Evolutionary conservation across 2,113 vertebrate species (phyloP), one percentile per base, ranked within the genome.

Genomic region (Glaucomys volans): DNA sequence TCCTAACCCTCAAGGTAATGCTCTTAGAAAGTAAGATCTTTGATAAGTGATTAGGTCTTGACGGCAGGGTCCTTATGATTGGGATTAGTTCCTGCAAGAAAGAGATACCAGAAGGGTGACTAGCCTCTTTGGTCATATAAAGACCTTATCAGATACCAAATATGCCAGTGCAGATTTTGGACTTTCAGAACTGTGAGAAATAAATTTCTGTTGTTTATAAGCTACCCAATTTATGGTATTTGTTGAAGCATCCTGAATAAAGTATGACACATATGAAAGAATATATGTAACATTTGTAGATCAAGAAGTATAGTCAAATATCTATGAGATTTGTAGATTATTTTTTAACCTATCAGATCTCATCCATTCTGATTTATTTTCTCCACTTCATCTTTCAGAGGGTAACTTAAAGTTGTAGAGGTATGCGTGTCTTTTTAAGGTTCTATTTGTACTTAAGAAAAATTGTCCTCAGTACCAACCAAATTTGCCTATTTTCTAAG

Each of bases 381-480:
- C 7, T 12, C 32, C 24, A 37, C 50, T 62, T 40, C 71, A 59
- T 69, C 17, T 42, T 40, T 72, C 32, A 62, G 3, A 82, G 16
- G 24, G 7, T 69, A 86, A 87, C 3, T 57, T 82, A 92, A 87
- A 82, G 26, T 67, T 42, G 7, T 88, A n/a, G 69, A 95, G 77
- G 35, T 20, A 69, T 82, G 75, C 87, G 24, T 88, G 18, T 40
- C 26, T 88, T 69, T 54, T 37, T 82, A 57, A 16, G 35, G 14
- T 92, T 82, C 26, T 82, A 22, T 76, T 88, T 22, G 28, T 76
- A 88, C 20, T 35, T 88, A 35, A 89, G 40, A 92, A 95, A 91
- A 50, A n/a, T 37, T 42, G 7, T 84, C 71, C 62, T 92, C 30
- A 57, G 54, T 42, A 72, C 22, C 14, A 44, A 26, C 91, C 57